Evolutionary conservation across 2,113 vertebrate genomes (phyloP).

Genomic region (Oncorhynchus keta): DNA sequence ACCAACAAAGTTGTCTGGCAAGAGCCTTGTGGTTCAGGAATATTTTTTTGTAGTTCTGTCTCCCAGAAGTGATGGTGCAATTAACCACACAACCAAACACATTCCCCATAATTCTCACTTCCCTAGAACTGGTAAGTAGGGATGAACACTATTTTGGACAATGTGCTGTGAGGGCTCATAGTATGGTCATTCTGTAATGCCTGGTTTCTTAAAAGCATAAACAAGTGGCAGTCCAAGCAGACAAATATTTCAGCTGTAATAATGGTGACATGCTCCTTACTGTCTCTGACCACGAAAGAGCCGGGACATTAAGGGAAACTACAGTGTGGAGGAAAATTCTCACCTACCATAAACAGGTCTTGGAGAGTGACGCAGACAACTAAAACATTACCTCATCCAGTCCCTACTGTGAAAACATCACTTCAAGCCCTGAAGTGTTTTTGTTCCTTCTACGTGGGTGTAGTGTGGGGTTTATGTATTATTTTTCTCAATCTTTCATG

Average conservation of each 20-base stretch:
- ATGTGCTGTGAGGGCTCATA: conserved; percentile 24
- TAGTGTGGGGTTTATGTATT: conserved; percentile 33
- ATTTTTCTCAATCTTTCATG: conserved; percentile 54
- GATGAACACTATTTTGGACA: conserved; percentile 38
- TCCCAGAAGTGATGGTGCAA: neutral
- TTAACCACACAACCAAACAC: neutral
- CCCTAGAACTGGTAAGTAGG: neutral
- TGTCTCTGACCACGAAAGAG: conserved; percentile 12
- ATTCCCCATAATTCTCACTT: neutral
- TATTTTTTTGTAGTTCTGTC: neutral
- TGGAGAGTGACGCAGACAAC: conserved; percentile 47
- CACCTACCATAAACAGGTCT: conserved; percentile 53
- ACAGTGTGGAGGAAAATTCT: conserved; percentile 50
- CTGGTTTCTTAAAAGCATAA: conserved; percentile 38
- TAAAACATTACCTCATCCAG: conserved; percentile 60
- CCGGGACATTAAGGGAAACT: conserved; percentile 27
- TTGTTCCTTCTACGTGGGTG: conserved; percentile 36
- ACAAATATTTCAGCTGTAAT: conserved; percentile 47
- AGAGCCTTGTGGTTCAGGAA: neutral
- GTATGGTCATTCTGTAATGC: conserved; percentile 25
- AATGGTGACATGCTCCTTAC: conserved; percentile 49
- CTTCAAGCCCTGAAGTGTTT: conserved; percentile 55
- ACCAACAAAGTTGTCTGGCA: conserved; percentile 2
- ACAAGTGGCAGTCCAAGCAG: conserved; percentile 37
- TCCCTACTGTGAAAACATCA: conserved; percentile 62